phyloP scores from a whole-genome alignment of 2,113 vertebrate genomes.

The Halcyon senegalensis region DNA sequence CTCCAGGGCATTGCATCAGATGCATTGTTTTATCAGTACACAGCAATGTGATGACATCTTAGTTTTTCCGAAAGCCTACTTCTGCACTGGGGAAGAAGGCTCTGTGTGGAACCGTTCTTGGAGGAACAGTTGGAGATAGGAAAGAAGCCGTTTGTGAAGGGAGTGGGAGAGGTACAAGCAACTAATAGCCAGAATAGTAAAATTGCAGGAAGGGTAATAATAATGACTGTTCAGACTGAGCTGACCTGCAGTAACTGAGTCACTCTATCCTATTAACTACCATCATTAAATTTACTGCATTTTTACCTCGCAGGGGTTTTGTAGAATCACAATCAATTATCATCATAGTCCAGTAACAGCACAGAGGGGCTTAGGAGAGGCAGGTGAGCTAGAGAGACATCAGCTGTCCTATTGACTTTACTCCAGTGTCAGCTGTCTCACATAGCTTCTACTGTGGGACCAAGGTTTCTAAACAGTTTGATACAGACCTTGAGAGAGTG shows the following conservation, averaged over 20 bases:
- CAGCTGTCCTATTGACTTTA: not conserved
- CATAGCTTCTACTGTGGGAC: not conserved
- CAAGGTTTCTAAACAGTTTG: not conserved
- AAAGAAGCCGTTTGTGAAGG: not conserved
- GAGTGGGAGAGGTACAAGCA: not conserved
- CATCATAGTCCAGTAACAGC: not conserved
- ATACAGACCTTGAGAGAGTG: not conserved
- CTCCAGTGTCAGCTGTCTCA: not conserved
- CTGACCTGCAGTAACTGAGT: not conserved
- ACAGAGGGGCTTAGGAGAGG: not conserved
- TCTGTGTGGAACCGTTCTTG: not conserved
- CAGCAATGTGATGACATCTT: not conserved
- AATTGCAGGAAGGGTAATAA: not conserved
- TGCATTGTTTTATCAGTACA: not conserved
- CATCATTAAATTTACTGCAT: not conserved
- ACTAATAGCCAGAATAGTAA: not conserved
- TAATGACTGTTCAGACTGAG: not conserved
- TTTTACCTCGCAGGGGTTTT: not conserved
- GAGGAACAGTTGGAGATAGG: not conserved
- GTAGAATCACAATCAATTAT: not conserved
- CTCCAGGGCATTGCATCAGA: not conserved
- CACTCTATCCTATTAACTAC: not conserved
- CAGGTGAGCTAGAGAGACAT: not conserved
- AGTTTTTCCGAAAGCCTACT: not conserved
- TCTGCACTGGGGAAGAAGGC: not conserved